A percentile compares a stretch with the other conserved stretches of the same genome.
Conservation (phyloP, 2,113 vertebrate genomes). For the Daphoenositta chrysoptera region DNA sequence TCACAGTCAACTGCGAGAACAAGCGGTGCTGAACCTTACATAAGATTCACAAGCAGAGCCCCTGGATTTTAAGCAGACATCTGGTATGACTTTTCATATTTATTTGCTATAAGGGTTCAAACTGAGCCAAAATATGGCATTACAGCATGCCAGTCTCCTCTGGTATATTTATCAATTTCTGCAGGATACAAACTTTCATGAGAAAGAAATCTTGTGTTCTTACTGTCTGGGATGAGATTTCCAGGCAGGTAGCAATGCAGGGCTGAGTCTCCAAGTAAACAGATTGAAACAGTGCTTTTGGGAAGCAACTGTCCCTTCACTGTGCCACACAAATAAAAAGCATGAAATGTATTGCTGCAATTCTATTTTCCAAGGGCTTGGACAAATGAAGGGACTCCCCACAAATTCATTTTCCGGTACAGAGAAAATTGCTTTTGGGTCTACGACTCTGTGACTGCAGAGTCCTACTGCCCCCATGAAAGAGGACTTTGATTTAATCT, state of each 20-base stretch:
- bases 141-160: neutral
- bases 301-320: neutral
- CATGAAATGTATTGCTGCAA: neutral
- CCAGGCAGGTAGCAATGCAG: neutral
- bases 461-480: neutral
- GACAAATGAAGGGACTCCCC: neutral
- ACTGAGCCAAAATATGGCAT: neutral
- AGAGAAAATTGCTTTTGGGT: constrained; percentile 29
- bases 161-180: neutral
- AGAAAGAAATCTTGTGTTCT: neutral
- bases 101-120: constrained; percentile 20
- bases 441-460: neutral
- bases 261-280: neutral
- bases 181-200: neutral
- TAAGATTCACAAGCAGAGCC: constrained; percentile 50
- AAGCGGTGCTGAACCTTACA: constrained; percentile 43
- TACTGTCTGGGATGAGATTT: neutral
- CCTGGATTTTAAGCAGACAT: constrained; percentile 63
- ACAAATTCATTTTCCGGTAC: neutral
- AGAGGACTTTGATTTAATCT: neutral
- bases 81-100: constrained; percentile 45
- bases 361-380: constrained; percentile 2
- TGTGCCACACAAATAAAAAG: neutral
- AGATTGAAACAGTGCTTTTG: neutral
- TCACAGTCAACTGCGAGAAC: constrained; percentile 54